Evolutionary conservation across 2,797 vertebrate genomes (phyloP).

Genomic region (Danio aesculapii): DNA sequence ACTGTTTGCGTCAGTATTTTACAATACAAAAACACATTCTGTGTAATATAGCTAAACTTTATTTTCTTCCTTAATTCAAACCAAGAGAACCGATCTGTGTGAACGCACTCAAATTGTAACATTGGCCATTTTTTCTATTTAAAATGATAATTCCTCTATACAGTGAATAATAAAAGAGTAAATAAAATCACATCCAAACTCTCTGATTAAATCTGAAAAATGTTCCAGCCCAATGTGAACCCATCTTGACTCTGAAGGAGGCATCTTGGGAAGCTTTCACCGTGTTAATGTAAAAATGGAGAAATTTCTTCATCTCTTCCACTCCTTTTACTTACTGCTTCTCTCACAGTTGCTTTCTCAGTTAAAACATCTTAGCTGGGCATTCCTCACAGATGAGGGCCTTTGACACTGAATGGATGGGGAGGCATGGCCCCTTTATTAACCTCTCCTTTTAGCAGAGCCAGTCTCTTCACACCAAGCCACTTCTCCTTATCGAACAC

Average conservation of each 20-base stretch:
- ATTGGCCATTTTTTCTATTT: too few relatives aligned
- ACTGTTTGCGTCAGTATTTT: too few relatives aligned
- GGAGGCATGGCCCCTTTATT: slow-evolving; percentile 59
- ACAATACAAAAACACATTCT: too few relatives aligned
- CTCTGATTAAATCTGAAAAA: too few relatives aligned
- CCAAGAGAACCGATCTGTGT: too few relatives aligned
- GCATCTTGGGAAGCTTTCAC: slow-evolving; percentile 27
- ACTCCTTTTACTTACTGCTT: not conserved
- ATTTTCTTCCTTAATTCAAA: too few relatives aligned
- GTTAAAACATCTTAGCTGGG: slow-evolving; percentile 60
- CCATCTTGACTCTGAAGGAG: slow-evolving; percentile 11
- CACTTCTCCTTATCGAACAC: slow-evolving; percentile 63
- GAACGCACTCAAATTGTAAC: too few relatives aligned
- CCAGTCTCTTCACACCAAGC: slow-evolving; percentile 59
- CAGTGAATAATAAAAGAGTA: too few relatives aligned
- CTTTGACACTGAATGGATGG: slow-evolving; percentile 61
- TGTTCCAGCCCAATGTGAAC: too few relatives aligned
- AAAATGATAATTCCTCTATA: too few relatives aligned
- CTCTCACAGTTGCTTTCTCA: slow-evolving; percentile 22
- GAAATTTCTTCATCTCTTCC: slow-evolving; percentile 18
- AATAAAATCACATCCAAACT: too few relatives aligned
- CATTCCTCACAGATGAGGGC: slow-evolving; percentile 56
- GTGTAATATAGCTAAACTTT: too few relatives aligned
- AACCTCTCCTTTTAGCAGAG: slow-evolving; percentile 63
- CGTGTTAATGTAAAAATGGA: slow-evolving; percentile 29